Evolutionary conservation across 1,140 invertebrate species (phyloP), one percentile per base, ranked within the genome.

Genomic region (Samia ricini): DNA sequence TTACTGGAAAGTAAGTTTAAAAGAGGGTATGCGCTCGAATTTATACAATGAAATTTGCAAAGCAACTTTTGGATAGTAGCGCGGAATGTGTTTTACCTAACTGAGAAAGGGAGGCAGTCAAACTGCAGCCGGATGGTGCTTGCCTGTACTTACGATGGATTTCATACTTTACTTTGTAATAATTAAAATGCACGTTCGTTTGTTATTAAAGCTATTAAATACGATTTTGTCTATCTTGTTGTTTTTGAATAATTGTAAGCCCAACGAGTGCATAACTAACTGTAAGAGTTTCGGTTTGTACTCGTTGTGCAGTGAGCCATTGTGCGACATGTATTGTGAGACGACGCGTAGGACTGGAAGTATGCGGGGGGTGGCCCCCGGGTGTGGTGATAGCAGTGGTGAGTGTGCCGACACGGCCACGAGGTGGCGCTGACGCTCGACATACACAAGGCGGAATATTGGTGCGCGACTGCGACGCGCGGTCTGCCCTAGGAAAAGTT

Each of bases 401-500:
- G n/a, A 23, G 21, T 5, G 52, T 55, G 21, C 19, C 12, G 54
- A 18, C 22, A 36, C 42, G 20, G 23, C 54, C 20, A 59, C 7
- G 6, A 22, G 36, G 15, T 18, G 54, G 15, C 15, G 56, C 68
- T 33, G 62, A 69, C 65, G 75, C 78, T 85, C 84, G 79, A 85
- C 86, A 86, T 85, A 87, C 86, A 85, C 85, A 85, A 85, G 81
- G 79, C 83, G 86, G 79, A 85, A 82, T 89, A 85, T 85, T 79
- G 83, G 81, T 77, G 83, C 86, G 85, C 80, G 79, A 83, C 75
- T 83, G 83, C 79, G 82, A 88, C 77, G 83, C 83, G 83, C 81
- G 83, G 84, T 89, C 79, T 89, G 85, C 79, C 83, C 81, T 88
- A 86, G 82, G 85, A 83, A 85, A 42, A 86, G 83, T 89, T 89